phyloP scores from a whole-genome alignment of 1,140 invertebrate genomes.

The Drosophila teissieri region DNA sequence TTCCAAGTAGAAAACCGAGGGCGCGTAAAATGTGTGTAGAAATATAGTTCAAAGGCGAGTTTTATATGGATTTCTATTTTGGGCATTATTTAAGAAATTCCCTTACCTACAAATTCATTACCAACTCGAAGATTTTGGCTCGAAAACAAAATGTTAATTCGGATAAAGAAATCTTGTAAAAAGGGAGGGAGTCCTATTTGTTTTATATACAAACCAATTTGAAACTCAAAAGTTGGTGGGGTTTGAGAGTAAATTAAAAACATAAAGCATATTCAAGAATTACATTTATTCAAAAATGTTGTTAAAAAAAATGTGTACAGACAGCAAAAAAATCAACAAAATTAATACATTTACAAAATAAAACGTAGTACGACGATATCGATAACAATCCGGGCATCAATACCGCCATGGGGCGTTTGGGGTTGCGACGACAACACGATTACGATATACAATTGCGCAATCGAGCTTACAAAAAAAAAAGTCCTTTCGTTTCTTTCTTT shows the following conservation, averaged over 20 bases:
- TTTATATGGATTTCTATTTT: background rate
- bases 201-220: constrained; percentile 28
- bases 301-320: constrained; percentile 80
- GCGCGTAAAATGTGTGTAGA: constrained; percentile 8
- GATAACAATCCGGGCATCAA: constrained; percentile 70
- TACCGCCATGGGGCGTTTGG: constrained; percentile 53
- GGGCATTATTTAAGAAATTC: background rate
- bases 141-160: background rate
- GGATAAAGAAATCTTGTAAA: background rate
- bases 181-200: background rate
- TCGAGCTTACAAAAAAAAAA: constrained; percentile 38
- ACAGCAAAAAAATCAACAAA: constrained; percentile 83
- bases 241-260: constrained; percentile 1
- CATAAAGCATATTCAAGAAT: constrained; percentile 68
- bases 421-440: constrained; percentile 36
- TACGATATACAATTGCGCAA: constrained; percentile 44
- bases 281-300: constrained; percentile 83
- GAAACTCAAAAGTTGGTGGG: background rate
- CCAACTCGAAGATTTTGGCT: background rate
- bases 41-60: background rate
- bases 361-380: constrained; percentile 79
- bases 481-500: constrained; percentile 23
- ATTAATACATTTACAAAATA: constrained; percentile 83
- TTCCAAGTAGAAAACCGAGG: constrained; percentile 2
- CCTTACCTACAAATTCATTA: no score